Evolutionary conservation across 2,797 vertebrate genomes (phyloP), one percentile per base, ranked within the genome.

Genomic region (Tragopan temminckii): DNA sequence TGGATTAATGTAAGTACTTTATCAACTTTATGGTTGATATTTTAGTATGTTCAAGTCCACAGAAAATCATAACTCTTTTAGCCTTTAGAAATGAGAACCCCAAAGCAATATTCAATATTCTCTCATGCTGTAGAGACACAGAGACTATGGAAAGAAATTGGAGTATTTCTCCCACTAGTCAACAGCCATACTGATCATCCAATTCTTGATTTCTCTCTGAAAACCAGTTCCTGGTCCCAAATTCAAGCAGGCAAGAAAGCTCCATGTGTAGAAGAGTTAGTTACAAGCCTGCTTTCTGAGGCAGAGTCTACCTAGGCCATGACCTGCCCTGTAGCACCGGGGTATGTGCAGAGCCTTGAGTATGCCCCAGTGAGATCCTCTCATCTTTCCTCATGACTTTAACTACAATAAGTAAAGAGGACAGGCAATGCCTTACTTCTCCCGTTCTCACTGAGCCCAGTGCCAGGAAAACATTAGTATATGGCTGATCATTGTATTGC

Each of bases 1-100:
- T 99, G 98, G 99, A 94, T 98, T 29, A 94, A 95, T 7, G 99
- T 99, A 97, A 99, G 99, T 98, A 96, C 36, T 43, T 42, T 42
- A 42, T 42, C 42, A 42, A 46, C 16, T 81, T 80, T 1, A 1
- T 9, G 18, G 23, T n/a, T 62, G 8, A 36, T 77, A 53, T 31
- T 74, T 21, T 7, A 82, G 18, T 17, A 31, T 25, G 5, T 17
- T 77, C 52, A 20, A 14, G 16, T 68, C 27, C 46, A 43, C 46
- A 80, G 23, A 72, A 72, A 86, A 25, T 21, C 21, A 23, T 8
- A 5, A 83, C 8, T 27, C 27, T 76, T 61, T 16, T 9, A 36
- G 8, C 9, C 29, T 76, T 40, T 43, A 69, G 57, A 90, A 77
- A 68, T 8, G 8, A 13, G 31, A 77, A 24, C 7, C n/a, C 75